A percentile compares a stretch with the other conserved stretches of the same genome.
phyloP scores from a whole-genome alignment of 2,113 vertebrate genomes.

The Orientallactaga bullata region DNA sequence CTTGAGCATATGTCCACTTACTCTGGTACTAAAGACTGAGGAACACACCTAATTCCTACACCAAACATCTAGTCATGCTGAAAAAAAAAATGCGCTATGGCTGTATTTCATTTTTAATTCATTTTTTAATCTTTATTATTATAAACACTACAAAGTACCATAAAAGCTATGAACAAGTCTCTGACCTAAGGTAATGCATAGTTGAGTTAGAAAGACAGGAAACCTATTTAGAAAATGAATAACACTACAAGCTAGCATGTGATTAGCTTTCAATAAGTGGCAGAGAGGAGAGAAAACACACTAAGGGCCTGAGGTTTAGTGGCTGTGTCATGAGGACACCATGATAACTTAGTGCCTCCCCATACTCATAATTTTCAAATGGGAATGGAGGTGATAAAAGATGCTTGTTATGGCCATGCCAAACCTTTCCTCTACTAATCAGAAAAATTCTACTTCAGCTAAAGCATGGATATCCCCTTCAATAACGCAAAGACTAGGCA shows the following conservation, averaged over 20 bases:
- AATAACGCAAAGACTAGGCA: background rate
- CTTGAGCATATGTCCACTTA: background rate
- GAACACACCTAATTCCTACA: background rate
- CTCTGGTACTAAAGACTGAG: slow-evolving; percentile 23
- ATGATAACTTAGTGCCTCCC: background rate
- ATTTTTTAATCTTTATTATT: slow-evolving; percentile 17
- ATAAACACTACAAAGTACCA: slow-evolving; percentile 9
- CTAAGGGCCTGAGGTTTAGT: background rate
- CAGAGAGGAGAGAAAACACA: background rate
- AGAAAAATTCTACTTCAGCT: background rate
- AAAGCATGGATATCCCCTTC: background rate
- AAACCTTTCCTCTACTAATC: background rate
- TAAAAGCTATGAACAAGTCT: background rate
- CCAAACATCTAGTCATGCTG: slow-evolving; percentile 16
- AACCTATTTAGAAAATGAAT: background rate
- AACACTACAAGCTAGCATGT: background rate
- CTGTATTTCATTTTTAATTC: slow-evolving; percentile 29
- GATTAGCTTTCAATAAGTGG: background rate
- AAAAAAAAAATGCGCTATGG: background rate
- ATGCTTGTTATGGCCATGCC: background rate
- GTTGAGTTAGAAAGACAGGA: slow-evolving; percentile 26
- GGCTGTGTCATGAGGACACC: background rate
- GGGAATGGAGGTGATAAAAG: background rate
- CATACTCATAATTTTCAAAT: background rate
- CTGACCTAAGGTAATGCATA: background rate